Percentiles rank a stretch among this genome's conserved stretches.
Evolutionary conservation across 2,797 vertebrate genomes (phyloP).

Genomic region (Sorex maritimensis): DNA sequence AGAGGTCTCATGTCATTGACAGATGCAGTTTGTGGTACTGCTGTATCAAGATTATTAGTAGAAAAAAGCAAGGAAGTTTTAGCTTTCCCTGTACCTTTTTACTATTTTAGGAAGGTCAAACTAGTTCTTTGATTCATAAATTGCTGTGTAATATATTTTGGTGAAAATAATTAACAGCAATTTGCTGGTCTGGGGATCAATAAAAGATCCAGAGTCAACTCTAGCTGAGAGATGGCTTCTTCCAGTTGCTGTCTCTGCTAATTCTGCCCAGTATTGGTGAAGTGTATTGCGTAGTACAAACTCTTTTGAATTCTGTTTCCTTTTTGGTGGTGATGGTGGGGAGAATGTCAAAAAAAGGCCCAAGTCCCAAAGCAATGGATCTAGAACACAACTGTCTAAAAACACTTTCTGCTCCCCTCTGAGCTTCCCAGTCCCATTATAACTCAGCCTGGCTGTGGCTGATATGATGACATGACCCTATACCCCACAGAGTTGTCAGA

Average conservation of each 20-base stretch:
- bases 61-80: slow-evolving; percentile 20
- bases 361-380: background rate
- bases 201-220: background rate
- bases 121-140: background rate
- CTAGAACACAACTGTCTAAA: background rate
- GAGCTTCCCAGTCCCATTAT: background rate
- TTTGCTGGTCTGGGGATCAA: background rate
- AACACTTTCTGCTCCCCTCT: background rate
- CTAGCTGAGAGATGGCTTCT: background rate
- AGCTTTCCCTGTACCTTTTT: background rate
- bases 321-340: background rate
- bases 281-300: background rate
- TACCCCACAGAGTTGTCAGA: too few species aligned
- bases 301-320: background rate
- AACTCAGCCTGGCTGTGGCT: background rate
- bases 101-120: background rate
- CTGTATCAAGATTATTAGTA: background rate
- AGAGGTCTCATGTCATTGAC: slow-evolving; percentile 48
- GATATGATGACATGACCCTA: background rate
- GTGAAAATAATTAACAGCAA: slow-evolving; percentile 7
- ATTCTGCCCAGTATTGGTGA: background rate
- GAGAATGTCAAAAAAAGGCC: slow-evolving; percentile 2
- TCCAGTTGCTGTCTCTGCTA: background rate
- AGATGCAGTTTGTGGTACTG: background rate
- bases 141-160: slow-evolving; percentile 14